Conservation (phyloP, 37 sponge, comb jelly and placozoan genomes). For the Halichondria panicea region DNA sequence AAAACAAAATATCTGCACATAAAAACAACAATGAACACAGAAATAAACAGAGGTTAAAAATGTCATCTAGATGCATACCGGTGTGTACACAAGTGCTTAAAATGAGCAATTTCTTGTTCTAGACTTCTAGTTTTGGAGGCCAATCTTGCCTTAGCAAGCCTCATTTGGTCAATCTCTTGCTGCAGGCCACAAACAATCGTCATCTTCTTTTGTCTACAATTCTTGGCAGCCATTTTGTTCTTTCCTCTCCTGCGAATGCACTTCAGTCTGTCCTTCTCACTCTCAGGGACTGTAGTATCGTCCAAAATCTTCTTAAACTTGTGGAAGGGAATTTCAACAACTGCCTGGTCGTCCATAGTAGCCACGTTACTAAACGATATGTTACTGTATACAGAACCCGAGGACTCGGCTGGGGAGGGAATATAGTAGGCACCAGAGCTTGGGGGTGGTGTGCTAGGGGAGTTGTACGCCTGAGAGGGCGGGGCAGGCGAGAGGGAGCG, state of each 20-base stretch:
- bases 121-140: neutral
- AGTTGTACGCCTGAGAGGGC: no score
- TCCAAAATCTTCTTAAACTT: conserved; percentile 64
- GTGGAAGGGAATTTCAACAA: conserved; percentile 69
- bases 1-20: no score
- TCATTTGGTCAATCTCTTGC: conserved; percentile 53
- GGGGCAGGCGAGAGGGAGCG: no score
- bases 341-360: neutral
- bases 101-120: conserved; percentile 36
- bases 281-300: conserved; percentile 18
- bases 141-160: neutral
- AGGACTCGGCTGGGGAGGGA: neutral
- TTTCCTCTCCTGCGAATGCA: conserved; percentile 66
- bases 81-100: conserved; percentile 15
- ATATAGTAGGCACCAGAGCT: neutral
- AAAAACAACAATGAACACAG: no score
- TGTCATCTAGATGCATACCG: no score
- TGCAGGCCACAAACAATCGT: conserved; percentile 44
- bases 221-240: conserved; percentile 74
- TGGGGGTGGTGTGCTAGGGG: no score
- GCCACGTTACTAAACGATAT: neutral
- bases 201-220: conserved; percentile 70
- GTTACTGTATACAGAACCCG: neutral
- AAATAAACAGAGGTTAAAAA: no score
- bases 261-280: conserved; percentile 43